Percentiles rank a stretch among this genome's conserved stretches.
Evolutionary conservation across 2,797 vertebrate species (phyloP).

Genomic region (Chaenodraco wilsoni): DNA sequence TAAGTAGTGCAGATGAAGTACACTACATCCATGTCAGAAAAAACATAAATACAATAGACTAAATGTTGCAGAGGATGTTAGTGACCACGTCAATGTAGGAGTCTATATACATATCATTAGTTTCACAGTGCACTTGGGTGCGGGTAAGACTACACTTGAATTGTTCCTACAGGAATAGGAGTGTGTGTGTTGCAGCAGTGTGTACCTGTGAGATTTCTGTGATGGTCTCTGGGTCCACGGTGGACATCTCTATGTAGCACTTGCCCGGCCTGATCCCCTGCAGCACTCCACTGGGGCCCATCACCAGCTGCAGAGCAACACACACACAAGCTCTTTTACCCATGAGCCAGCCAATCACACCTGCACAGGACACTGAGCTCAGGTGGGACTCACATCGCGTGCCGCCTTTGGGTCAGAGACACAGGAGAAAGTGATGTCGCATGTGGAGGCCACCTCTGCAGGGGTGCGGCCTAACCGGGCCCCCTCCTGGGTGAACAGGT

Average conservation of each 20-base stretch:
- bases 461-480: conserved; percentile 96
- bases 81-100: no score
- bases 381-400: conserved; percentile 90
- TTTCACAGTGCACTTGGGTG: background rate
- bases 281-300: conserved; percentile 96
- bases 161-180: no score
- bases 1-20: no score
- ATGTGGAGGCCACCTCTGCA: conserved; percentile 97
- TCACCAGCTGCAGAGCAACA: conserved; percentile 87
- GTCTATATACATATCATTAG: background rate
- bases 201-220: conserved; percentile 94
- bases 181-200: background rate
- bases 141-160: no score
- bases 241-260: conserved; percentile 98
- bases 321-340: background rate
- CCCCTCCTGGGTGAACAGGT: conserved; percentile 98
- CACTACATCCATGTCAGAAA: no score
- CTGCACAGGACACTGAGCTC: background rate
- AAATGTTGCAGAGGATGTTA: no score
- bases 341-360: background rate
- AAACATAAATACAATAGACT: no score
- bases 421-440: conserved; percentile 98
- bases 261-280: conserved; percentile 98
- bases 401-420: conserved; percentile 98
- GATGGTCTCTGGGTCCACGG: conserved; percentile 96